Evolutionary conservation across 2,888 invertebrate species (phyloP), one percentile per base, ranked within the genome.

Genomic region (Eupeodes luniger): DNA sequence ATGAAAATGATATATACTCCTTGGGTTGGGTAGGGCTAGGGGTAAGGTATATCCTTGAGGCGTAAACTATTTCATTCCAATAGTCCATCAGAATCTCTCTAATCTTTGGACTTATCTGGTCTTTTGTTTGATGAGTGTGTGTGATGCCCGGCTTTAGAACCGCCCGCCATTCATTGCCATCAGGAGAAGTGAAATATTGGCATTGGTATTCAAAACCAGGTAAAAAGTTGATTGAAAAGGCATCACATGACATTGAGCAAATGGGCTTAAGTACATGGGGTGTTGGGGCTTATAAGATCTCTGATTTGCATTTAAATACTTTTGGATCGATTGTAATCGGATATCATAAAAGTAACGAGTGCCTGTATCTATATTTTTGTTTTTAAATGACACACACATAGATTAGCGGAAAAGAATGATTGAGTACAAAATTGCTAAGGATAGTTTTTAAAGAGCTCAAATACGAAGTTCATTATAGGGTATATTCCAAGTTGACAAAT

Each of bases 241-340:
- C 40, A 7, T 40, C 40, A 34, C 59, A 59, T 4, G 34, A 59
- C 34, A 34, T 11, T 5, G 12, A 59, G 11, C 47, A 4, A 12
- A 11, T 34, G 57, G 34, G 27, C 14, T 59, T 36, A 59, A 36
- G 34, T 36, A 9, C 5, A 59, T 36, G 36, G 34, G 14, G 36
- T 74, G 62, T 49, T 5, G 55, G 36, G 66, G 11, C 51, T 51
- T 53, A 27, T 27, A 62, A 11, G 62, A 57, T 34, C 19, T 70
- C 10, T 80, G 83, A 87, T 87, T 80, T 87, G 83, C 87, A 87
- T 87, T 79, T 86, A 83, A 86, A 79, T 83, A 83, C 78, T 47
- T 76, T 79, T 66, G 47, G 36, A 70, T 69, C 57, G 66, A 57
- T 80, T 53, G 57, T 72, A 70, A 81, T 85, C 77, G 77, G 81